Percentiles rank a stretch among this genome's conserved stretches.
Evolutionary conservation across 2,888 invertebrate species (phyloP).

Genomic region (Nezara viridula): DNA sequence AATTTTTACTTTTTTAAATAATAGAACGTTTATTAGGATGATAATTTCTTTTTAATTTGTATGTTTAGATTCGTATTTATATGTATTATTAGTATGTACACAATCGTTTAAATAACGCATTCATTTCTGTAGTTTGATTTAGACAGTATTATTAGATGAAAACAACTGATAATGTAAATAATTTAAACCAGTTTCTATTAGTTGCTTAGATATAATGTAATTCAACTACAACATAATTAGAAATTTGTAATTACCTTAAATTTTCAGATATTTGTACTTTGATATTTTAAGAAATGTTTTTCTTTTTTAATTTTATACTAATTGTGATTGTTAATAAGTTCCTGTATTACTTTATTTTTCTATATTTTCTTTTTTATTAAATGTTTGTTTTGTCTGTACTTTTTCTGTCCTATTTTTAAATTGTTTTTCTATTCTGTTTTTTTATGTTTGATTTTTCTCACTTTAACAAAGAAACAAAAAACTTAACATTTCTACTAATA

Average conservation of each 20-base stretch:
- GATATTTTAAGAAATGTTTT: not conserved
- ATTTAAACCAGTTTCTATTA: not conserved
- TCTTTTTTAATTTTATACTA: not conserved
- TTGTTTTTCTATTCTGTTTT: not conserved
- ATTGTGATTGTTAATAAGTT: not conserved
- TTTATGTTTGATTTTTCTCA: not conserved
- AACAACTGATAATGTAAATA: not conserved
- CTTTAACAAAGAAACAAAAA: not conserved
- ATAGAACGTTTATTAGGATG: not conserved
- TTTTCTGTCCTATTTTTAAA: not conserved
- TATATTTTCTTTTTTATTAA: conserved; percentile 1
- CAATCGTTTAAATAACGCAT: not conserved
- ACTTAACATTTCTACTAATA: conserved; percentile 34
- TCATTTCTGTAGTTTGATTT: not conserved
- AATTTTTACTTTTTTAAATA: not conserved
- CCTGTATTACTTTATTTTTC: not conserved
- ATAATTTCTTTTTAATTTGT: not conserved
- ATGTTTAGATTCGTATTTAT: not conserved
- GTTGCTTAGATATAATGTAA: not conserved
- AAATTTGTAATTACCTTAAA: not conserved
- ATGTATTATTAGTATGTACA: not conserved
- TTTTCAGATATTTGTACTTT: conserved; percentile 21
- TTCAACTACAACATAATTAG: too few species aligned
- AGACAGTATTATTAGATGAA: not conserved
- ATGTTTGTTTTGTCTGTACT: not conserved